phyloP scores from a whole-genome alignment of 2,113 vertebrate species.

The Sylvietta virens region DNA sequence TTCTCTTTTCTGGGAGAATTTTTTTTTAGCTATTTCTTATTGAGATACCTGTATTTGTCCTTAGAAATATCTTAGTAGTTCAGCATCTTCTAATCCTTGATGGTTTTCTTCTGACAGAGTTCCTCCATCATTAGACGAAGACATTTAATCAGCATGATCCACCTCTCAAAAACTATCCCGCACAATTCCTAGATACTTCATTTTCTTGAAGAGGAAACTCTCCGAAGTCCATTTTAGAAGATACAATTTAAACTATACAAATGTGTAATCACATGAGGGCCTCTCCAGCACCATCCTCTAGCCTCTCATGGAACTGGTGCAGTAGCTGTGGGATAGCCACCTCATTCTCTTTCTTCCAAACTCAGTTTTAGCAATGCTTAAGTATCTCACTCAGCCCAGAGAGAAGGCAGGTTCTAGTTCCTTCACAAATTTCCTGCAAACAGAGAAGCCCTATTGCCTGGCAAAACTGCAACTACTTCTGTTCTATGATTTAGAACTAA shows the following conservation, averaged over 20 bases:
- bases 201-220: not conserved
- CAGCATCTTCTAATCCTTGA: not conserved
- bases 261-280: rapidly evolving
- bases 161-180: not conserved
- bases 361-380: not conserved
- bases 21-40: not conserved
- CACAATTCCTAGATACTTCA: not conserved
- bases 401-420: not conserved
- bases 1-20: not conserved
- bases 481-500: not conserved
- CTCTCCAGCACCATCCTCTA: not conserved
- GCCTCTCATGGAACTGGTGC: not conserved
- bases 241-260: not conserved
- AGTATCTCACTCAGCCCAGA: not conserved
- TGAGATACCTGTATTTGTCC: not conserved
- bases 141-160: not conserved
- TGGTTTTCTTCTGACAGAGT: not conserved
- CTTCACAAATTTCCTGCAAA: not conserved
- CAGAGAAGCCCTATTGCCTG: not conserved
- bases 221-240: not conserved
- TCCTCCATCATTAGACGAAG: not conserved
- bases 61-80: not conserved
- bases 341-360: not conserved
- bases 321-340: not conserved
- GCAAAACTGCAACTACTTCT: not conserved